Base-by-base conservation (phyloP, 2,797 vertebrate genomes). In the Xyrichtys novacula region DNA sequence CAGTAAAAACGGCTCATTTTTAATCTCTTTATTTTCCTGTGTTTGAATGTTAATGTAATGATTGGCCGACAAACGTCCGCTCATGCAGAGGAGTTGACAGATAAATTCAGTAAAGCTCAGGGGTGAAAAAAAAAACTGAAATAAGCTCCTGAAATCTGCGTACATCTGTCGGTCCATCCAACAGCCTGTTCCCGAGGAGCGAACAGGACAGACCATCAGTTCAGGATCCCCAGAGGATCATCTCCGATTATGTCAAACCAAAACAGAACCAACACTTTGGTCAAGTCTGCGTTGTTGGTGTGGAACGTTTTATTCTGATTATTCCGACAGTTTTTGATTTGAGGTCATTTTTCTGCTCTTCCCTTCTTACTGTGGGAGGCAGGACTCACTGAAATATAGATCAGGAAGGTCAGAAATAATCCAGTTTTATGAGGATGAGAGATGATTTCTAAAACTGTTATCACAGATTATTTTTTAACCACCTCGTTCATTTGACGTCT, bases 401-500 rank as follows among this genome's bases (percentile, higher is more conserved):
- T 34, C 3, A 34, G 14, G 10, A 9, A 34, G 2, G 14, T 34
- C n/a, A n/a, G n/a, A n/a, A n/a, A n/a, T 40, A 52, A 64, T 61
- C 19, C 29, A 17, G 0, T 53, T 31, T 40, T 61, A 55, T 48
- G 50, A 19, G 10, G 39, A 58, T 46, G 20, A 44, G 10, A 63
- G 22, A 14, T 66, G n/a, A 59, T 56, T 17, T 61, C 14, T 32
- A 38, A 65, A 56, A 59, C 11, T 58, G 46, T n/a, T 43, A 16
- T 16, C 44, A 26, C 48, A 49, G 39, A 49, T 49, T 61, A 57
- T 66, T 74, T 65, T 34, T 5, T 5, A 49, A 60, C 42, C 53
- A 61, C 23, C 68, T 70, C 71, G 36, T 48, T 69, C 50, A 50
- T 78, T 71, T 80, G 34, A n/a, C 43, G 48, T 68, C 53, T 74